Base-by-base conservation (phyloP, 37 sponge, comb jelly and placozoan species). In the Haliclona indistincta region DNA sequence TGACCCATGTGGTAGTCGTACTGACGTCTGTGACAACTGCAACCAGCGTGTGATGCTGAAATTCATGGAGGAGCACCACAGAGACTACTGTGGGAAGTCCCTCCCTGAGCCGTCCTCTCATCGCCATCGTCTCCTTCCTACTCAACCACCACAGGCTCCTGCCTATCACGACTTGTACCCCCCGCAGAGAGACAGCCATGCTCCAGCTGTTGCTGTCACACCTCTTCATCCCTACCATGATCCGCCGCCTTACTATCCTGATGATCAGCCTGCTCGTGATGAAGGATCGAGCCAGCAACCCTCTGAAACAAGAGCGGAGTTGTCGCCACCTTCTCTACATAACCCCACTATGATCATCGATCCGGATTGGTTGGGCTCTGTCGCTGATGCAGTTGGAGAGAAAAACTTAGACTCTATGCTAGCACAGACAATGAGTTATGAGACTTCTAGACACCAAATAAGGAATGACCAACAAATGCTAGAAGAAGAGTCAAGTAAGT, bases 1-100 rank as follows among this genome's bases (percentile, higher is more conserved):
- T 26, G 65, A 80, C 10, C 52, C 36, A 3, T 92, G 92, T 73
- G 92, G 92, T 20, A 76, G 77, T 51, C 84, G 92, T 4, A 92
- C 92, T 25, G 88, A 92, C 40, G 38, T 71, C 17, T 92, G 92
- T 67, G 73, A 83, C 30, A 15, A 60, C 15, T 92, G 92, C 38
- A 54, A 68, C 44, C 66, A 33, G 51, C 47, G 76, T 11, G 77
- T 92, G 4, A 86, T 83, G 92, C 73, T 92, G 37, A 78, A 68
- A 23, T 75, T 87, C 51, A 78, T 90, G 91, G 74, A 67, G 1
- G 74, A 75, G 23, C 90, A 90, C 71, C 39, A 68, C 40, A n/a
- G 25, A 33, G 35, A n/a, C 36, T 56, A 66, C 38, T 79, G 80
- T 64, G 51, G 38, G 1, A 39, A 38, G 22, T n/a, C n/a, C n/a